These are phyloP conservation scores for Cephus spinipes DNA, from an alignment of 2,888 invertebrate genomes.

Conservation along the genomic window DNA sequence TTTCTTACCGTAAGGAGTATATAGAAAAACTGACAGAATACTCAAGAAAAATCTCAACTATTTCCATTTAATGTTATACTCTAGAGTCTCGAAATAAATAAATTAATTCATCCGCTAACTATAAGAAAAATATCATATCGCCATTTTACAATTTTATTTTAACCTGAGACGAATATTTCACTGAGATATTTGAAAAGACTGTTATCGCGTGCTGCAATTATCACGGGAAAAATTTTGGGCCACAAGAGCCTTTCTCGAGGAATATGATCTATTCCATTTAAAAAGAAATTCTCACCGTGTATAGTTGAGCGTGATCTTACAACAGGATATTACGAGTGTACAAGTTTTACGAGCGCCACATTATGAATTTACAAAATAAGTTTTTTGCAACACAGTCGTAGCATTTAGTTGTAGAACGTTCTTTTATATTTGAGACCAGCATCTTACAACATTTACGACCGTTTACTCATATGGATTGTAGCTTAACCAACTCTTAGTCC, in stretches of 20 bases:
- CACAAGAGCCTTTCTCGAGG: background rate
- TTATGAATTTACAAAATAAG: background rate
- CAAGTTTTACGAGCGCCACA: background rate
- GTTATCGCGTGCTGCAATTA: background rate
- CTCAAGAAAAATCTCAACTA: background rate
- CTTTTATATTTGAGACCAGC: constrained; percentile 43
- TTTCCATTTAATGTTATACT: background rate
- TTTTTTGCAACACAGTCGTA: constrained; percentile 41
- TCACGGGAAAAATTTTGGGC: background rate
- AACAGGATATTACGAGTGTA: background rate
- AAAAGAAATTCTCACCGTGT: background rate
- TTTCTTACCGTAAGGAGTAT: background rate
- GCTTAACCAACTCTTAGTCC: background rate
- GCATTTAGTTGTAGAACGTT: constrained; percentile 48
- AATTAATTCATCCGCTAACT: background rate
- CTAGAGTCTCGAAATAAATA: background rate
- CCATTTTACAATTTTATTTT: background rate
- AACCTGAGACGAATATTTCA: background rate
- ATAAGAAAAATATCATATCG: background rate
- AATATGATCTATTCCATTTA: background rate
- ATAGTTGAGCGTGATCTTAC: background rate
- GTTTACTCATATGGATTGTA: background rate
- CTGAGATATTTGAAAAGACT: background rate
- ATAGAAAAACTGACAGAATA: background rate
- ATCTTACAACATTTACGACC: constrained; percentile 1